phyloP scores from a whole-genome alignment of 2,113 vertebrate genomes.

The Dissostichus mawsoni region DNA sequence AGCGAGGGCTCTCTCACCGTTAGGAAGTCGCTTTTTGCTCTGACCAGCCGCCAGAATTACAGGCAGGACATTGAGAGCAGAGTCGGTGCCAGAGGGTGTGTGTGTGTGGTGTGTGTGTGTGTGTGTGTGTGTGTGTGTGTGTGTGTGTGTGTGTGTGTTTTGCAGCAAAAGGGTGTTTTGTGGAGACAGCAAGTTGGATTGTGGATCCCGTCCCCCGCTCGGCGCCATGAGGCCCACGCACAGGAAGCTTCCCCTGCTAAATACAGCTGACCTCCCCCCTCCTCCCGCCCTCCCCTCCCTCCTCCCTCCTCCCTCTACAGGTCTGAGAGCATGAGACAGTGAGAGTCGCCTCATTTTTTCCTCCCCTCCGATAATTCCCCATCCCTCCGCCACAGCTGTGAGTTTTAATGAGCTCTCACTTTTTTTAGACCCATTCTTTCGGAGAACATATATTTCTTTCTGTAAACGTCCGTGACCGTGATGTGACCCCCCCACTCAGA shows the following conservation, averaged over 20 bases:
- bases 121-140: constrained; percentile 74
- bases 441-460: constrained; percentile 47
- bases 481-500: constrained; percentile 62
- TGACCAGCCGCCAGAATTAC: constrained; percentile 78
- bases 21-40: constrained; percentile 74
- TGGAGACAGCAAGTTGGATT: constrained; percentile 78
- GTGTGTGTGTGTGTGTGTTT: constrained; percentile 74
- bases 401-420: constrained; percentile 63
- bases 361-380: constrained; percentile 31
- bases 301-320: constrained; percentile 51
- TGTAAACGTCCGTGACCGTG: constrained; percentile 66
- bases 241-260: constrained; percentile 81
- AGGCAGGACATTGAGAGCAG: constrained; percentile 83
- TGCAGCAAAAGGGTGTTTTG: constrained; percentile 73
- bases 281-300: background rate
- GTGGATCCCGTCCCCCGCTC: constrained; percentile 69
- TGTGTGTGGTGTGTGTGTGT: constrained; percentile 74
- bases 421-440: constrained; percentile 41
- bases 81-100: constrained; percentile 76
- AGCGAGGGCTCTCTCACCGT: constrained; percentile 68
- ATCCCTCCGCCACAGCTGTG: constrained; percentile 51
- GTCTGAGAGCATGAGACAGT: constrained; percentile 53
- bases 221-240: constrained; percentile 82
- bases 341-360: constrained; percentile 51
- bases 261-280: constrained; percentile 59